Evolutionary conservation across 1,140 invertebrate genomes (phyloP).

Genomic region (Macrosteles quadrilineatus): DNA sequence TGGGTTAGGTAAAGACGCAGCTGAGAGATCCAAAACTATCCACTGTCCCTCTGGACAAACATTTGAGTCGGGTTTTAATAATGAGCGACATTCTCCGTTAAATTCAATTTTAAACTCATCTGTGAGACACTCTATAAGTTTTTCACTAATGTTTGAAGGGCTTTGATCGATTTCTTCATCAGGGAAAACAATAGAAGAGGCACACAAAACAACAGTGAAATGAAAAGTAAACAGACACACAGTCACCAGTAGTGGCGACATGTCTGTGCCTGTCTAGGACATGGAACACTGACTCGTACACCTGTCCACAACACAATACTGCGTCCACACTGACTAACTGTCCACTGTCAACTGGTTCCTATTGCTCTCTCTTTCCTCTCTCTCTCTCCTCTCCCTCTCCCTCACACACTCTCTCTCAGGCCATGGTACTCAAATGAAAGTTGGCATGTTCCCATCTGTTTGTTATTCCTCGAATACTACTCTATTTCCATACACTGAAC

Average conservation of each 20-base stretch:
- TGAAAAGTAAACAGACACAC: too few species aligned
- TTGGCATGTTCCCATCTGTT: background rate
- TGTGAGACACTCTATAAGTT: background rate
- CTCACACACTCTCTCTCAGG: background rate
- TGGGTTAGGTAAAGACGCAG: background rate
- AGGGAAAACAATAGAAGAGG: slow-evolving; percentile 1
- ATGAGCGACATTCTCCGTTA: slow-evolving; percentile 4
- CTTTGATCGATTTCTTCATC: background rate
- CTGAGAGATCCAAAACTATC: slow-evolving; percentile 24
- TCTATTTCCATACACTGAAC: background rate
- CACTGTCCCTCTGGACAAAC: slow-evolving; percentile 24
- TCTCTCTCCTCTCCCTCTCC: slow-evolving; percentile 2
- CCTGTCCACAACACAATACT: too few species aligned
- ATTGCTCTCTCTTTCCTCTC: background rate
- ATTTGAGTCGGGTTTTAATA: background rate
- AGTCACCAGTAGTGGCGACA: too few species aligned
- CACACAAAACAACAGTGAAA: too few species aligned
- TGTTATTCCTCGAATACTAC: background rate
- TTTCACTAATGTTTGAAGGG: background rate
- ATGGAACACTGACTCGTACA: too few species aligned
- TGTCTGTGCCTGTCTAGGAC: too few species aligned
- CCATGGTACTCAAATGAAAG: background rate
- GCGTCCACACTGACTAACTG: too few species aligned
- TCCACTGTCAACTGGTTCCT: background rate
- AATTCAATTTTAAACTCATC: slow-evolving; percentile 13